phyloP scores from a whole-genome alignment of 2,113 vertebrate species.

The Oplegnathus fasciatus region DNA sequence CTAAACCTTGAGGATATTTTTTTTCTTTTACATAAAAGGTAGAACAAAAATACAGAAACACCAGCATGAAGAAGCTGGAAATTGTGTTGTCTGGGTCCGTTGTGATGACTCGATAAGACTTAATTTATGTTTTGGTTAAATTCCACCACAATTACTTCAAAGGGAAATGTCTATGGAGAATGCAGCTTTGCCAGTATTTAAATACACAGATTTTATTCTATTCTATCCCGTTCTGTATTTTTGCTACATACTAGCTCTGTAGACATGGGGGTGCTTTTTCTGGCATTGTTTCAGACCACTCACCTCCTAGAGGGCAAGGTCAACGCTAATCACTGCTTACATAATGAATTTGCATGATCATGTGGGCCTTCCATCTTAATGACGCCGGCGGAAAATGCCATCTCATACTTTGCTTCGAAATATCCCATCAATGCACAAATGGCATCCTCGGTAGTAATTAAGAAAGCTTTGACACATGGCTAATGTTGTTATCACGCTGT shows the following conservation, averaged over 20 bases:
- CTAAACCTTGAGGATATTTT: conserved; percentile 39
- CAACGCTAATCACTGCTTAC: conserved; percentile 74
- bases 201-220: neutral
- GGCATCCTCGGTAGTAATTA: conserved; percentile 75
- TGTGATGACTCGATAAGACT: neutral
- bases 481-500: conserved; percentile 79
- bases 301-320: conserved; percentile 72
- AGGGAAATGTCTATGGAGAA: neutral
- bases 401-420: conserved; percentile 68
- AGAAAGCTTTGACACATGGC: conserved; percentile 79
- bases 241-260: conserved; percentile 2
- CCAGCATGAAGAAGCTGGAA: neutral
- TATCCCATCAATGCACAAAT: conserved; percentile 75
- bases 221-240: neutral
- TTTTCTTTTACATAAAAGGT: conserved; percentile 29
- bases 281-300: conserved; percentile 63
- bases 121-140: neutral
- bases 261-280: conserved; percentile 28
- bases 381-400: conserved; percentile 65
- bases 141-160: neutral
- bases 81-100: conserved; percentile 1
- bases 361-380: conserved; percentile 71
- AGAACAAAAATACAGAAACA: conserved; percentile 9
- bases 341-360: conserved; percentile 76
- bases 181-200: neutral